Evolutionary conservation across 2,113 vertebrate genomes (phyloP).

Genomic region (Grallaria varia): DNA sequence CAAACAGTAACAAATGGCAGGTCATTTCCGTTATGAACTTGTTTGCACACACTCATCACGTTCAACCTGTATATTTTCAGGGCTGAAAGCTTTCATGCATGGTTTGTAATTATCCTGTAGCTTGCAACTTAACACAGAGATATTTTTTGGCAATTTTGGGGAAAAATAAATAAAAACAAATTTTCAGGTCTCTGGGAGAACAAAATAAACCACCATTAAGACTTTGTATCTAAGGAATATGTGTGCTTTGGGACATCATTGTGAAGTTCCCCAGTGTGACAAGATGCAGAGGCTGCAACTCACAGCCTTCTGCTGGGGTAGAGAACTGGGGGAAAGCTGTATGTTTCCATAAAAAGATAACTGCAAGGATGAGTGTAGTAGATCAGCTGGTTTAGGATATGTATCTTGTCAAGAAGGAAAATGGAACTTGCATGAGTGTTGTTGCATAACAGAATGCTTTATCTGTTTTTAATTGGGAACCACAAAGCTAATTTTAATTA

Average conservation of each 20-base stretch:
- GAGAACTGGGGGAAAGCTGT: neutral
- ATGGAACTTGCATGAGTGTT: neutral
- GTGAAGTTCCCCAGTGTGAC: neutral
- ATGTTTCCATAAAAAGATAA: neutral
- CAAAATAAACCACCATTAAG: neutral
- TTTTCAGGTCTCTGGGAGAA: neutral
- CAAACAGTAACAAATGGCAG: neutral
- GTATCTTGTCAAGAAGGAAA: neutral
- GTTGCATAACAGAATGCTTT: neutral
- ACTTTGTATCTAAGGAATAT: neutral
- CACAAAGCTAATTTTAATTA: neutral
- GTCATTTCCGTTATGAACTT: neutral
- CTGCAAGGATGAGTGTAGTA: neutral
- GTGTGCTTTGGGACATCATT: neutral
- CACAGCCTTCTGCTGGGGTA: neutral
- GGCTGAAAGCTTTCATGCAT: neutral
- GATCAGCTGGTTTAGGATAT: neutral
- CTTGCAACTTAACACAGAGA: neutral
- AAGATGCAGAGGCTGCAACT: neutral
- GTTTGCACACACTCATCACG: neutral
- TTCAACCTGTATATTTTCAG: neutral
- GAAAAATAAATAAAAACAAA: neutral
- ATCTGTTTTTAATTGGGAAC: neutral
- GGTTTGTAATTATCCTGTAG: neutral
- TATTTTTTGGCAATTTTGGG: neutral